Evolutionary conservation across 1,140 invertebrate species (phyloP), one percentile per base, ranked within the genome.

Genomic region (Drosophila punjabiensis): DNA sequence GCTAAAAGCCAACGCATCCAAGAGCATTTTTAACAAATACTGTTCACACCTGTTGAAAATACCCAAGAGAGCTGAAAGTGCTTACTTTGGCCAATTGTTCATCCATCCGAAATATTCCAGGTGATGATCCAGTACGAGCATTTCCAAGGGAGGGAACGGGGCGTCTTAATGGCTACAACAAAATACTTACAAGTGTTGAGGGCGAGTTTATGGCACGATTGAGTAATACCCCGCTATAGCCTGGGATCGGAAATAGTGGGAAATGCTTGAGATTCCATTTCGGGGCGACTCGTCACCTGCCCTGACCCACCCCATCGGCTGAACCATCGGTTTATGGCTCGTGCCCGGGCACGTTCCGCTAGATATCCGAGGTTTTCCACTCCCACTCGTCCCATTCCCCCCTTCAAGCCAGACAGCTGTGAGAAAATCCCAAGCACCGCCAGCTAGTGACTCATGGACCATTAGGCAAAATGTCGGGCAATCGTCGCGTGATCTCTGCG

Each of bases 371-470:
- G 39, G 59, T 37, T 47, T 68, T 45, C n/a, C 37, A 35, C 35
- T 70, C 63, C 28, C 28, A 9, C 47, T 14, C 5, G 10, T n/a
- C 24, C 24, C n/a, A n/a, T 2, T 24, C 24, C 24, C 24, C 24
- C 3, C 24, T 24, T 24, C 24, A 10, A 24, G 20, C 18, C 13
- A n/a, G 14, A 28, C 4, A 9, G 24, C 47, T 53, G 30, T 28
- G 47, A 70, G 68, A 70, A 70, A 70, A 70, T 48, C 68, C 68
- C 63, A 53, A 71, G 16, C 32, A 33, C 66, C 68, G 30, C 35
- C 18, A 47, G 20, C 24, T 16, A n/a, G 68, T 74, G 70, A 74
- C 55, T 74, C 70, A 74, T 74, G 55, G 47, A 61, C 37, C 45
- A 37, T 52, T 50, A 43, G 32, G 55, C 67, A 30, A 60, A 74